Evolutionary conservation across 2,113 vertebrate genomes (phyloP).

Genomic region (Aptenodytes patagonicus): DNA sequence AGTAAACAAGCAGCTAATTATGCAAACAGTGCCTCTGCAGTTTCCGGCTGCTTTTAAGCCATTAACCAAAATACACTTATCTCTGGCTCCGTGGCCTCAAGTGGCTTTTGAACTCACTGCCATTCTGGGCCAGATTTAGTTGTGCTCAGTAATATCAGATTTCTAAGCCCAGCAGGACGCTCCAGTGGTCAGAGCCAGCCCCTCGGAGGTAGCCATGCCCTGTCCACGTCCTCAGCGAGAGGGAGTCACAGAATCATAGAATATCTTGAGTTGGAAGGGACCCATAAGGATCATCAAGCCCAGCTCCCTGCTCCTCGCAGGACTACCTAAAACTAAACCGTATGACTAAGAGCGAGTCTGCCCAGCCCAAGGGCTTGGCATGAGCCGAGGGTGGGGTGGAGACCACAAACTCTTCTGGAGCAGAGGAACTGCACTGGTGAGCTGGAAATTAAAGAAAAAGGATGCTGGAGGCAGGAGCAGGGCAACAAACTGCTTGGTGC

Average conservation of each 20-base stretch:
- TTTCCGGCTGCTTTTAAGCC: neutral
- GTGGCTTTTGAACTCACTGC: neutral
- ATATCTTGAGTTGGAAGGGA: accelerated
- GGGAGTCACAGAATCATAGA: no score
- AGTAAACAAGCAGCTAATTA: neutral
- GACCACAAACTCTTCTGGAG: neutral
- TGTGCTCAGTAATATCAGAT: neutral
- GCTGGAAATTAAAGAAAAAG: neutral
- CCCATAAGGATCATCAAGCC: accelerated
- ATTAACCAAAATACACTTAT: neutral
- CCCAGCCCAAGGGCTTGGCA: neutral
- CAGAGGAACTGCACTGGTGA: neutral
- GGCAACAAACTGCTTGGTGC: neutral
- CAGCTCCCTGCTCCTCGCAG: neutral
- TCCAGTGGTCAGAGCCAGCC: neutral
- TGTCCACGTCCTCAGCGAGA: accelerated
- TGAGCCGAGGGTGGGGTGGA: neutral
- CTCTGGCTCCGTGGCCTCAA: neutral
- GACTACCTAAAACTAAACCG: neutral
- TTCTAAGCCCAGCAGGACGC: neutral
- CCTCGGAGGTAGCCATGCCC: neutral
- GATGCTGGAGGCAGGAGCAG: neutral
- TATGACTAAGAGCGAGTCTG: neutral
- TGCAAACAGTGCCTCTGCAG: neutral
- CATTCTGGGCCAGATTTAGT: neutral